These are phyloP conservation scores for Caprella mutica DNA, from an alignment of 2,888 invertebrate genomes.

Conservation along the genomic window DNA sequence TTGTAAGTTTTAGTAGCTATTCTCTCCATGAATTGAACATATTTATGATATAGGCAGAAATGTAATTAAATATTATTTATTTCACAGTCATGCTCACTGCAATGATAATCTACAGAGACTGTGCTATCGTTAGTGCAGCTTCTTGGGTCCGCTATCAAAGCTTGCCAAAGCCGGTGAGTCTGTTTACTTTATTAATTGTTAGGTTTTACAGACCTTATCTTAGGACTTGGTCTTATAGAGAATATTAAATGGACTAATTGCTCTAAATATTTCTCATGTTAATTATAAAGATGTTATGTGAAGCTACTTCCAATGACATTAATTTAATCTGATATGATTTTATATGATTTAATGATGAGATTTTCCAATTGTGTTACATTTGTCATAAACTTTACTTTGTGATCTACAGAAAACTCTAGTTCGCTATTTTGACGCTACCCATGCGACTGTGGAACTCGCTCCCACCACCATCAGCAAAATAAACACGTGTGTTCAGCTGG, in stretches of 20 bases:
- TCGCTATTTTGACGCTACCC: constrained; percentile 81
- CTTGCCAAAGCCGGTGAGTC: constrained; percentile 64
- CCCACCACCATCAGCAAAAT: constrained; percentile 90
- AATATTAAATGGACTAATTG: no score
- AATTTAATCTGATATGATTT: no score
- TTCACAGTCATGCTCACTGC: constrained; percentile 51
- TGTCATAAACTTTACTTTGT: no score
- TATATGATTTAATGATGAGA: no score
- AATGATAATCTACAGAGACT: constrained; percentile 72
- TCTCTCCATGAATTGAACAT: background rate
- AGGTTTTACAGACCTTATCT: no score
- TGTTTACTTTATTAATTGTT: no score
- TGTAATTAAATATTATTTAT: background rate
- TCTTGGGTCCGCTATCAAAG: constrained; percentile 84
- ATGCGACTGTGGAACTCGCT: constrained; percentile 80
- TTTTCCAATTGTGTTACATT: no score
- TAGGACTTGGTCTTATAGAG: no score
- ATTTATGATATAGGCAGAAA: background rate
- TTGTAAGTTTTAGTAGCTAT: constrained; percentile 11
- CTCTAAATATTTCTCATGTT: no score
- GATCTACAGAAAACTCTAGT: constrained; percentile 69
- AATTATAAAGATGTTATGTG: no score
- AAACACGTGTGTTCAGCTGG: constrained; percentile 80
- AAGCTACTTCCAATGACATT: no score
- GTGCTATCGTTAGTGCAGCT: constrained; percentile 65